These are phyloP conservation scores for Scaptomyza flava DNA, from an alignment of 2,888 invertebrate genomes.

Conservation along the genomic window DNA sequence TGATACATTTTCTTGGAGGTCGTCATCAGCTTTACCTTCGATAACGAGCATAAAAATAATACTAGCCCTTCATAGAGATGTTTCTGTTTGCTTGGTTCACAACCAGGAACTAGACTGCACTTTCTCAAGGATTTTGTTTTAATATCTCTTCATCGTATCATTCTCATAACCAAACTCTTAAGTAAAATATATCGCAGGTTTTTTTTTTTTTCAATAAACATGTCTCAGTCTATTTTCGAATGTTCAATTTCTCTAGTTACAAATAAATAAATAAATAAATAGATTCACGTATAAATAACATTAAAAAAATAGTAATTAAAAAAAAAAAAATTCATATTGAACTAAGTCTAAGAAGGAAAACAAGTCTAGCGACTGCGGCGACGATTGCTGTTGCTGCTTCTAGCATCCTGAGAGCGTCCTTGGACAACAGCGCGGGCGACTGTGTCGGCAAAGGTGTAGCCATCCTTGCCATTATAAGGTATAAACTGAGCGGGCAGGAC, in stretches of 20 bases:
- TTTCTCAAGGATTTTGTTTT: no score
- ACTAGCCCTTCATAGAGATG: no score
- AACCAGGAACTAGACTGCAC: no score
- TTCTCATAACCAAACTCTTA: neutral
- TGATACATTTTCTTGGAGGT: no score
- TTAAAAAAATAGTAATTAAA: conserved; percentile 35
- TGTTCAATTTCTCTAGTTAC: conserved; percentile 77
- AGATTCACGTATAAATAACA: conserved; percentile 65
- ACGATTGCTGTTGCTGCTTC: conserved; percentile 48
- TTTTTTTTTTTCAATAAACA: conserved; percentile 64
- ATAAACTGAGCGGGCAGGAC: conserved; percentile 93
- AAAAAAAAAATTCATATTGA: conserved; percentile 48
- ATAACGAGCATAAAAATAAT: no score
- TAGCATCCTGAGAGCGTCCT: conserved; percentile 59
- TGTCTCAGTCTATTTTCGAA: conserved; percentile 77
- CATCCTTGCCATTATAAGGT: conserved; percentile 90
- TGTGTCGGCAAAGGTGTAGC: conserved; percentile 89
- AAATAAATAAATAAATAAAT: conserved; percentile 74
- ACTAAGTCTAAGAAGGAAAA: conserved; percentile 41
- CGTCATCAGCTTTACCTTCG: no score
- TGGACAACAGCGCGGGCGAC: conserved; percentile 86
- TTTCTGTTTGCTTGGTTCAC: no score
- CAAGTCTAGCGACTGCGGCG: conserved; percentile 59
- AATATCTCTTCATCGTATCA: no score
- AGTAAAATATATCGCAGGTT: neutral